Evolutionary conservation across 2,113 vertebrate species (phyloP).

Genomic region (Xerus inauris): DNA sequence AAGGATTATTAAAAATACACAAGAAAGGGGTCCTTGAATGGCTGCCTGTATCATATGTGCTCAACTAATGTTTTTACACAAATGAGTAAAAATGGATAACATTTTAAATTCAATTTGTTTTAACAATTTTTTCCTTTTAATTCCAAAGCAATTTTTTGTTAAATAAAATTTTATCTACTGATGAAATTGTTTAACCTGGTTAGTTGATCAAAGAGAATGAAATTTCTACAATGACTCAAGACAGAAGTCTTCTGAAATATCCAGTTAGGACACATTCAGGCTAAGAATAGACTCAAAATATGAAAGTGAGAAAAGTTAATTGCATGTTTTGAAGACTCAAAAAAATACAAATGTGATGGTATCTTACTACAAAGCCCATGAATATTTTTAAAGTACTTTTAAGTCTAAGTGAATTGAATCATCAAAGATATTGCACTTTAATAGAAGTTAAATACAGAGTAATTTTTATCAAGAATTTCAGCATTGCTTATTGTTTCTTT

Average conservation of each 20-base stretch:
- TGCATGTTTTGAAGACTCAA: conserved; percentile 60
- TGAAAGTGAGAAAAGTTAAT: conserved; percentile 66
- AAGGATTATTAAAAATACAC: neutral
- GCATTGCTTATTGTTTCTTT: neutral
- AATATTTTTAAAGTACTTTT: conserved; percentile 48
- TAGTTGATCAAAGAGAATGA: conserved; percentile 64
- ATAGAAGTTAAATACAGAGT: neutral
- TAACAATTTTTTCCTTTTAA: neutral
- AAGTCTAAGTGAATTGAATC: conserved; percentile 47
- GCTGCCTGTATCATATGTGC: neutral
- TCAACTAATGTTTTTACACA: neutral
- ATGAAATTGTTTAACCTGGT: conserved; percentile 58
- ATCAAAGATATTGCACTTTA: conserved; percentile 56
- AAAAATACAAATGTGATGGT: conserved; percentile 41
- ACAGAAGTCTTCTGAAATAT: conserved; percentile 52
- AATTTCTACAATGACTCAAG: conserved; percentile 48
- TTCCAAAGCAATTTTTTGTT: conserved; percentile 31
- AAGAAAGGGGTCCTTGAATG: neutral
- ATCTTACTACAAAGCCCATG: conserved; percentile 38
- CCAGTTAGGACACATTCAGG: conserved; percentile 43
- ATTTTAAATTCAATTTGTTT: conserved; percentile 41
- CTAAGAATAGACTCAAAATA: conserved; percentile 52
- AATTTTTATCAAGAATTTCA: conserved; percentile 34
- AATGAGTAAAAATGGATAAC: conserved; percentile 10
- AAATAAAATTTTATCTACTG: conserved; percentile 64